Evolutionary conservation across 2,113 vertebrate genomes (phyloP), one percentile per base, ranked within the genome.

Genomic region (Marmota monax): DNA sequence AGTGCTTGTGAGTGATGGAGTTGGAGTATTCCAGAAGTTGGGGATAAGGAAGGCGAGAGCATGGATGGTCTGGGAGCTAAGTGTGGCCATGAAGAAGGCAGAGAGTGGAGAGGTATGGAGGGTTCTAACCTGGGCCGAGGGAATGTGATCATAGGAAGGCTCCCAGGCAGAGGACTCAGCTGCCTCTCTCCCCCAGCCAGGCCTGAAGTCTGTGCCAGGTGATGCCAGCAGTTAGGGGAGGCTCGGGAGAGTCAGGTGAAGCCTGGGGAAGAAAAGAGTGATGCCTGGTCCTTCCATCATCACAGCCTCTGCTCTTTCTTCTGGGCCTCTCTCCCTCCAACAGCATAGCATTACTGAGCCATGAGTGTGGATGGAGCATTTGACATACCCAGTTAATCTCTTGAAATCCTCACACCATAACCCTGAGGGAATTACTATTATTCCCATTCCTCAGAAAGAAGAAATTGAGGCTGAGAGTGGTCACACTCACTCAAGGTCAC

Each of bases 181-280:
- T 1, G 17, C 8, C 0, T 17, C 10, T 7, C 39, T 56, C 42
- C 25, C 4, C 2, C 27, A 23, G 7, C 2, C 37, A 16, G 11
- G 13, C 78, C 63, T 20, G 13, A 4, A 51, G 85, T 23, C 56
- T 45, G 51, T 10, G 39, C 77, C 27, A 4, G 0, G 29, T 0
- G 8, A 25, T 1, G 22, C 70, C n/a, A n/a, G 13, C 0, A 7
- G 25, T 16, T 29, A 51, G 39, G 34, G 53, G 85, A 73, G 65
- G 69, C 37, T 70, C 0, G 6, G 34, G 27, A 79, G 88, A 8
- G 27, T 48, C 58, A 39, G 65, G 76, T 12, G 11, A 70, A 76
- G 58, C 48, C 45, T 39, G 77, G 32, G n/a, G 16, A 34, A 18
- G 74, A 61, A 63, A 56, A 51, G 17, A 9, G 6, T 27, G 42